These are phyloP conservation scores for Chymomyza procnemis DNA, from an alignment of 2,888 invertebrate genomes.

Conservation along the genomic window DNA sequence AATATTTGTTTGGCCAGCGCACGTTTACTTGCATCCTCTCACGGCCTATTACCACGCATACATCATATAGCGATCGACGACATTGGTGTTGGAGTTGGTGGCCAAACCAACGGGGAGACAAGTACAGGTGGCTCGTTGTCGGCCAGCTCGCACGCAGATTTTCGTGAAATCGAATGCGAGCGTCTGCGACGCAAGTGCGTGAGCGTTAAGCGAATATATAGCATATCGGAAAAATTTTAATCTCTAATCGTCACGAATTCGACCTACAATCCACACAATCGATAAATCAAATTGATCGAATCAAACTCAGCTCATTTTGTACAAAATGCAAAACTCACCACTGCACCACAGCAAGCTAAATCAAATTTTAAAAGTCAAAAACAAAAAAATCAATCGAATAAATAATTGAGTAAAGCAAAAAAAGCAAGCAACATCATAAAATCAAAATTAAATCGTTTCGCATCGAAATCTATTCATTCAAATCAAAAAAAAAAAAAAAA, in stretches of 20 bases:
- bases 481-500: slow-evolving; percentile 15
- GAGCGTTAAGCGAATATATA: slow-evolving; percentile 78
- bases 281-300: slow-evolving; percentile 15
- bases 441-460: slow-evolving; percentile 30
- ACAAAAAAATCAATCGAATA: slow-evolving; percentile 3
- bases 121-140: slow-evolving; percentile 44
- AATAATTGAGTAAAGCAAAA: slow-evolving; percentile 4
- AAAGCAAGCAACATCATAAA: slow-evolving; percentile 22
- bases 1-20: slow-evolving; percentile 48
- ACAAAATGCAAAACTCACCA: slow-evolving; percentile 20
- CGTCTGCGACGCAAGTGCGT: slow-evolving; percentile 76
- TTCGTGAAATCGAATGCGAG: slow-evolving; percentile 77
- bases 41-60: slow-evolving; percentile 45
- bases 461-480: slow-evolving; percentile 18
- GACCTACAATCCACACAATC: not conserved
- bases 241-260: not conserved
- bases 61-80: slow-evolving; percentile 65
- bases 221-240: slow-evolving; percentile 78
- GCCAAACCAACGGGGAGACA: slow-evolving; percentile 16
- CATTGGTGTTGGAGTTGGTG: slow-evolving; percentile 40
- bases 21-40: not conserved
- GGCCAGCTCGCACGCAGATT: slow-evolving; percentile 72
- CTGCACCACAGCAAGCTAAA: slow-evolving; percentile 19
- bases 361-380: slow-evolving; percentile 9
- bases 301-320: slow-evolving; percentile 1